These are phyloP conservation scores for Acholoe squamosa DNA, from an alignment of 2,888 invertebrate species.

Conservation along the genomic window DNA sequence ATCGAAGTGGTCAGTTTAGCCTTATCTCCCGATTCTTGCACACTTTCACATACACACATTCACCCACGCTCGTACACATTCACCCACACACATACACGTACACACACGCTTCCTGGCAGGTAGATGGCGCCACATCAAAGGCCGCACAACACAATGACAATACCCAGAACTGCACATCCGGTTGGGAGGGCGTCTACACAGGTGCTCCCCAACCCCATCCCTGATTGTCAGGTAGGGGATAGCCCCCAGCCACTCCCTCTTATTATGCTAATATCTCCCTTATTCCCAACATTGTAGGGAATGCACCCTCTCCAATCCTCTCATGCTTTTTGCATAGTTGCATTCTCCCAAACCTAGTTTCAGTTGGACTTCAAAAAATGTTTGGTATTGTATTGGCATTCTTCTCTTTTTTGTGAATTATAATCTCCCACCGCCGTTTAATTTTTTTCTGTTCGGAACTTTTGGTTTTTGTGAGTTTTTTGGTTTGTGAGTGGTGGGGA, in stretches of 20 bases:
- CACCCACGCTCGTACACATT: too few species aligned
- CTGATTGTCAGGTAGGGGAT: background rate
- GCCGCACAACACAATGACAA: background rate
- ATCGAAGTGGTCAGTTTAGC: too few species aligned
- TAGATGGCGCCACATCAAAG: slow-evolving; percentile 10
- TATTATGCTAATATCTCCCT: slow-evolving; percentile 34
- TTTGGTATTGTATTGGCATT: background rate
- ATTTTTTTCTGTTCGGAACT: background rate
- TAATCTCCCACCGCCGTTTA: background rate
- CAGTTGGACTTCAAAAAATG: slow-evolving; percentile 4
- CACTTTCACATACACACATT: too few species aligned
- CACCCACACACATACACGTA: too few species aligned
- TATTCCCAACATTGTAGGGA: background rate
- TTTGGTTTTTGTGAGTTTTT: too few species aligned
- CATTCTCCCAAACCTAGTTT: background rate
- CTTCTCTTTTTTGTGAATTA: background rate
- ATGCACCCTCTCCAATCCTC: background rate
- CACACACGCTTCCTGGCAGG: background rate
- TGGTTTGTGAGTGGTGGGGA: too few species aligned
- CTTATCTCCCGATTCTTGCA: too few species aligned
- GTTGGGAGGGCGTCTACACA: background rate
- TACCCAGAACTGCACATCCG: slow-evolving; percentile 27
- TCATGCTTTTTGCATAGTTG: background rate
- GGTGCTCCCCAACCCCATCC: background rate
- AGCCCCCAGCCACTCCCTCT: background rate